Conservation (phyloP, 2,113 vertebrate species). For the Artemisiospiza belli region DNA sequence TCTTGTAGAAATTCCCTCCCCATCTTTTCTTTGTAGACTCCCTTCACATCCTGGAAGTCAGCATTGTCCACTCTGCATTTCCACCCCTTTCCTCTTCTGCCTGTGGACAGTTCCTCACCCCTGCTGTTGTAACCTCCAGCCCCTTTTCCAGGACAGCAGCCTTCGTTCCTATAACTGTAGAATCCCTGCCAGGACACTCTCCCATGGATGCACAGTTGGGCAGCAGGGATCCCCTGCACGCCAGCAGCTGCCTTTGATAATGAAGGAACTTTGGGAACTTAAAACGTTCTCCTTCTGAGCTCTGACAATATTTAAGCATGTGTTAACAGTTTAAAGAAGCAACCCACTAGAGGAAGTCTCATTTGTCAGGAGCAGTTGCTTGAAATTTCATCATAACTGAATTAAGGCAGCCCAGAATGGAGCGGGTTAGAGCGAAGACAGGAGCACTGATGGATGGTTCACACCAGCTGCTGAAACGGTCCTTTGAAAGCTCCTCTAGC, state of each 20-base stretch:
- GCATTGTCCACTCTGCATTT: not conserved
- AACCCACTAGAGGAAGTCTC: constrained; percentile 38
- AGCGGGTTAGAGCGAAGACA: constrained; percentile 25
- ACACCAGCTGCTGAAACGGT: not conserved
- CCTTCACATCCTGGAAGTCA: not conserved
- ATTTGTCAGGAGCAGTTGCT: constrained; percentile 61
- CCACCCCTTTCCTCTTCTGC: not conserved
- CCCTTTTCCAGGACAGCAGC: not conserved
- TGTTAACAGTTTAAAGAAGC: constrained; percentile 60
- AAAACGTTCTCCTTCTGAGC: not conserved
- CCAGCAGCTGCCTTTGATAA: constrained; percentile 43
- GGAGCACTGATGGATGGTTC: constrained; percentile 43
- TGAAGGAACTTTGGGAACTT: not conserved
- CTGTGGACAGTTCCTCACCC: not conserved
- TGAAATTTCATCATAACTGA: constrained; percentile 36
- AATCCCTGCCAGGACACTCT: not conserved
- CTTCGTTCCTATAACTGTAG: accelerated
- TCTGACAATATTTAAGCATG: constrained; percentile 44
- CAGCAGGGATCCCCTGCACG: not conserved
- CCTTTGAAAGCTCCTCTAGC: constrained; percentile 7
- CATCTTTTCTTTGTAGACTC: not conserved
- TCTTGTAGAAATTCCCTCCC: not conserved
- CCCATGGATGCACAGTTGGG: not conserved
- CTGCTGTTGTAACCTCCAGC: not conserved
- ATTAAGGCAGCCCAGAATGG: constrained; percentile 18